Evolutionary conservation across 1,140 invertebrate genomes (phyloP).

Genomic region (Lucilia cuprina): DNA sequence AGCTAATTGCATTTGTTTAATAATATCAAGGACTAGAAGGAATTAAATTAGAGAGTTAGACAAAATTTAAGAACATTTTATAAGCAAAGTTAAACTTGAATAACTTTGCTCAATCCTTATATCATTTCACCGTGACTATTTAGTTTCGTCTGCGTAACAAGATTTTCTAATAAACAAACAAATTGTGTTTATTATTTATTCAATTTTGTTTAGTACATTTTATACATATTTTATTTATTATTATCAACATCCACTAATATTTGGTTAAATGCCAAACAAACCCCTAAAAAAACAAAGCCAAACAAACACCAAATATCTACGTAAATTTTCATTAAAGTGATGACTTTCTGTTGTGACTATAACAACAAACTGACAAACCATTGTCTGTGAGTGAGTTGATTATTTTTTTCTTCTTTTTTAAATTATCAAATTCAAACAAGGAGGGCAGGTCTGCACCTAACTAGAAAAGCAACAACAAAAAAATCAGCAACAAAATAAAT

Average conservation of each 20-base stretch:
- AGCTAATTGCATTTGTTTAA: too few relatives aligned
- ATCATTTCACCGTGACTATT: too few relatives aligned
- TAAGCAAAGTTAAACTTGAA: too few relatives aligned
- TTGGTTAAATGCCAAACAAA: not conserved
- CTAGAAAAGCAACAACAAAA: too few relatives aligned
- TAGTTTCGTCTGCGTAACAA: too few relatives aligned
- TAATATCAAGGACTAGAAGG: too few relatives aligned
- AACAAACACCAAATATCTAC: not conserved
- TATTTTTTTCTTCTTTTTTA: not conserved
- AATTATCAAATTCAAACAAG: not conserved
- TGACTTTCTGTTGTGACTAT: not conserved
- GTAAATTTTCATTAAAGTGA: not conserved
- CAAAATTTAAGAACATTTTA: too few relatives aligned
- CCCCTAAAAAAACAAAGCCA: not conserved
- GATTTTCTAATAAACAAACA: too few relatives aligned
- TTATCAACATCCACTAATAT: constrained; percentile 4
- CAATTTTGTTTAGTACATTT: not conserved
- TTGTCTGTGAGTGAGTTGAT: not conserved
- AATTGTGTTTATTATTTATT: not conserved
- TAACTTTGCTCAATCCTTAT: too few relatives aligned
- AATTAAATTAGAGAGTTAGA: too few relatives aligned
- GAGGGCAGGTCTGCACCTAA: not conserved
- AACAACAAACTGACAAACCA: not conserved
- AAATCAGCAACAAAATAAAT: not conserved
- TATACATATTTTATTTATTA: not conserved